These are phyloP conservation scores for Microvelia longipes DNA, from an alignment of 1,140 invertebrate species.

Conservation along the genomic window DNA sequence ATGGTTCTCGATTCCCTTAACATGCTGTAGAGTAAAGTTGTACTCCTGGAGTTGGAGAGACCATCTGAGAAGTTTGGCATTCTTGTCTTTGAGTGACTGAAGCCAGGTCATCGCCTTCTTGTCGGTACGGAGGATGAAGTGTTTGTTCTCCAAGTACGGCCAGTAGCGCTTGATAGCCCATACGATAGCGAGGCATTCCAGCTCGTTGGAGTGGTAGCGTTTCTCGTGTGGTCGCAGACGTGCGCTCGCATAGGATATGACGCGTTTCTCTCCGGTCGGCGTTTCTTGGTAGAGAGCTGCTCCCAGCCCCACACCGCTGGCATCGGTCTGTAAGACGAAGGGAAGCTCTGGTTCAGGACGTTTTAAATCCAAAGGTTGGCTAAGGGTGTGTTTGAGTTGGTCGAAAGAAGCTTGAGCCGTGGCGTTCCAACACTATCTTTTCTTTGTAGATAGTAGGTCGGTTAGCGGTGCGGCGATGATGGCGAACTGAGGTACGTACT, in stretches of 20 bases:
- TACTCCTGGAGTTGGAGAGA: neutral
- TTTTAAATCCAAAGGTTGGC: slow-evolving; percentile 17
- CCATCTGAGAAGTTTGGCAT: neutral
- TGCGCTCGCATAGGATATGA: slow-evolving; percentile 17
- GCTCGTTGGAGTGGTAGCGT: slow-evolving; percentile 23
- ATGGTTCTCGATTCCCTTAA: neutral
- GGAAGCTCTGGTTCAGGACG: slow-evolving; percentile 15
- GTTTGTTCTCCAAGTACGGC: neutral
- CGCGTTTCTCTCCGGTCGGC: slow-evolving; percentile 14
- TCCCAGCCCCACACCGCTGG: slow-evolving; percentile 9
- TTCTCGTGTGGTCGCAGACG: slow-evolving; percentile 19
- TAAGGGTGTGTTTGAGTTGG: neutral
- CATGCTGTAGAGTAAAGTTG: neutral
- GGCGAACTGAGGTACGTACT: slow-evolving; percentile 24
- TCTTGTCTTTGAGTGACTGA: neutral
- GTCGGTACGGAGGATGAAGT: neutral
- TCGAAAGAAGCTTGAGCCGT: neutral
- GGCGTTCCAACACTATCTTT: slow-evolving; percentile 12
- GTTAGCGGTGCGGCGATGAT: slow-evolving; percentile 27
- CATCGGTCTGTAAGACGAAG: slow-evolving; percentile 26
- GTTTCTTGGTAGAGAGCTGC: slow-evolving; percentile 5
- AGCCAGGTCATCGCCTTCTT: neutral
- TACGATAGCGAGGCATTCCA: slow-evolving; percentile 18
- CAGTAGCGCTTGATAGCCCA: slow-evolving; percentile 6
- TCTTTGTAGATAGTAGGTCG: neutral